Percentiles rank a stretch among this genome's conserved stretches.
Evolutionary conservation across 1,140 invertebrate species (phyloP).

Genomic region (Heterodera schachtii): DNA sequence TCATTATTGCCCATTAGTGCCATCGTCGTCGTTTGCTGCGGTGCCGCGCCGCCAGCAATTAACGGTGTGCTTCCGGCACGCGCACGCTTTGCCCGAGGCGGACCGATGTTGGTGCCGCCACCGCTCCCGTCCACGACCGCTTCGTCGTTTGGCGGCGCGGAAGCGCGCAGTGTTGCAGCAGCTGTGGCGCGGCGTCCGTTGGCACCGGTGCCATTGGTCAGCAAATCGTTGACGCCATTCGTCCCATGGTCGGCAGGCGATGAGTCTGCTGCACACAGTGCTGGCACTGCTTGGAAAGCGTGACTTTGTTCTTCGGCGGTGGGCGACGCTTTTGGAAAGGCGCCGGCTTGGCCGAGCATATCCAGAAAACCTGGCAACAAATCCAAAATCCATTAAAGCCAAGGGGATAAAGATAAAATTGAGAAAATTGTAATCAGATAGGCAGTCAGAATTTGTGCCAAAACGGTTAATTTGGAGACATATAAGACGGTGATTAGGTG

Average conservation of each 20-base stretch:
- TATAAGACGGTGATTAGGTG: no score
- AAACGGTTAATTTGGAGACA: no score
- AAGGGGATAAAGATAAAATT: no score
- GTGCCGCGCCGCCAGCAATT: neutral
- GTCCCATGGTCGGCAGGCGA: neutral
- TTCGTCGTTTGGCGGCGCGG: neutral
- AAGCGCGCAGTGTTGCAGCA: neutral
- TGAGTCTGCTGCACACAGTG: neutral
- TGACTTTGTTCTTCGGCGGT: neutral
- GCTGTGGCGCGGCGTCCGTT: neutral
- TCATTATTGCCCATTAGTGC: no score
- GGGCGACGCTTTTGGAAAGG: neutral
- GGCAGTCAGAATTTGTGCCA: no score
- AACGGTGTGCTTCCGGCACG: slow-evolving; percentile 3
- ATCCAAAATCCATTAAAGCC: neutral
- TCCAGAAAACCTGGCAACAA: neutral
- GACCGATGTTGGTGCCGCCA: neutral
- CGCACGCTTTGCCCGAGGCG: slow-evolving; percentile 1
- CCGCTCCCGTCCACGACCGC: neutral
- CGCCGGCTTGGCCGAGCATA: neutral
- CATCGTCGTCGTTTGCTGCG: neutral
- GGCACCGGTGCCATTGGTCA: neutral
- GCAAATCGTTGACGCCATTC: neutral
- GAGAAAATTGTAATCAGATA: no score
- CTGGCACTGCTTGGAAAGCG: neutral